Percentiles rank a stretch among this genome's conserved stretches.
Evolutionary conservation across 1,140 invertebrate genomes (phyloP).

Genomic region (Heliconius nattereri): DNA sequence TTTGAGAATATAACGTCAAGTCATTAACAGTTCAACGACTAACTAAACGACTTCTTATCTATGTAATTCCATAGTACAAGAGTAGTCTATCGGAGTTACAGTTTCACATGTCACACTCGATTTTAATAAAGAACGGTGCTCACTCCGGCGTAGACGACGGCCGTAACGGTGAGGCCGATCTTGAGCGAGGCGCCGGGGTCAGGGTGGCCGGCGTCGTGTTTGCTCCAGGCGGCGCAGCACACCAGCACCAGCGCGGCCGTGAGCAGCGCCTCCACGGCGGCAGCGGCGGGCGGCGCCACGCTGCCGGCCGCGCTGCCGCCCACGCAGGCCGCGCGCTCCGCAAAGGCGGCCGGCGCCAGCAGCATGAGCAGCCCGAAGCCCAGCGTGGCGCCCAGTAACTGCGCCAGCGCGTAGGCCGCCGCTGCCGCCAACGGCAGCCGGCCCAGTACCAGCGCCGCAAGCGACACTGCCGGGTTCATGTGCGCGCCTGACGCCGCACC

Average conservation of each 20-base stretch:
- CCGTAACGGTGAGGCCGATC: constrained; percentile 63
- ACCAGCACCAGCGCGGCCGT: constrained; percentile 56
- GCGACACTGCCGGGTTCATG: constrained; percentile 71
- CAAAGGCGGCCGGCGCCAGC: constrained; percentile 39
- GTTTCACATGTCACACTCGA: too few species aligned
- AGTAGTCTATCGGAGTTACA: too few species aligned
- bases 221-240: constrained; percentile 54
- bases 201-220: constrained; percentile 46
- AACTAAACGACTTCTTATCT: too few species aligned
- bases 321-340: constrained; percentile 6
- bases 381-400: constrained; percentile 46
- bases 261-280: constrained; percentile 55
- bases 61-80: too few species aligned
- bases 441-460: constrained; percentile 55
- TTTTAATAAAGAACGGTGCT: neutral
- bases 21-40: neutral
- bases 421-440: constrained; percentile 39
- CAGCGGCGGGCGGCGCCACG: constrained; percentile 43
- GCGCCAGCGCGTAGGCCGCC: constrained; percentile 38
- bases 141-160: constrained; percentile 66
- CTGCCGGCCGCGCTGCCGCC: constrained; percentile 43
- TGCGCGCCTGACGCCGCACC: constrained; percentile 67
- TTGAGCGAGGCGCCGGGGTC: constrained; percentile 63
- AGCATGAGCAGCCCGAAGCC: constrained; percentile 46
- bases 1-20: neutral